These are phyloP conservation scores for Dione juno DNA, from an alignment of 2,888 invertebrate genomes.

Conservation along the genomic window DNA sequence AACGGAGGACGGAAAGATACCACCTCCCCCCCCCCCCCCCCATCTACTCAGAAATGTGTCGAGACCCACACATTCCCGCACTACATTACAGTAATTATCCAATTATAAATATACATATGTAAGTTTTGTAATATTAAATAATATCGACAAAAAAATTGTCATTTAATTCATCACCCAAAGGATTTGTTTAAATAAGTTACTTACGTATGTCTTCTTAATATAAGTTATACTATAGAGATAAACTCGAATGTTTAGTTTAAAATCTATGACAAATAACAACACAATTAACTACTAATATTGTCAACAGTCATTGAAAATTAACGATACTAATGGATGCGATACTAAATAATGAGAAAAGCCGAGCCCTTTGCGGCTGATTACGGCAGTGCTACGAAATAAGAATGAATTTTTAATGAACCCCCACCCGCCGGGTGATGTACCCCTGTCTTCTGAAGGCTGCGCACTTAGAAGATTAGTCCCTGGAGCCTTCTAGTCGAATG, in stretches of 20 bases:
- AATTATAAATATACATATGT: conserved; percentile 67
- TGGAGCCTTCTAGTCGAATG: conserved; percentile 68
- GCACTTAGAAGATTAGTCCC: conserved; percentile 83
- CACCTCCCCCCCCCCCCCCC: no score
- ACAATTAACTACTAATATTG: not conserved
- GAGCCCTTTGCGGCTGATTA: conserved; percentile 75
- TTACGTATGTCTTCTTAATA: no score
- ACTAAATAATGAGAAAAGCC: conserved; percentile 67
- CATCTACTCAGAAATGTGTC: conserved; percentile 71
- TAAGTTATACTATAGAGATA: no score
- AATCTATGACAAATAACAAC: not conserved
- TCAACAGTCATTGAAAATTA: conserved; percentile 39
- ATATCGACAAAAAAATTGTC: not conserved
- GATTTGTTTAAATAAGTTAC: not conserved
- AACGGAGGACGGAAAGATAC: conserved; percentile 46
- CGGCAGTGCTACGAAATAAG: conserved; percentile 76
- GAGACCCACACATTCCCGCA: conserved; percentile 69
- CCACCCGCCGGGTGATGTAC: conserved; percentile 53
- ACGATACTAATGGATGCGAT: conserved; percentile 47
- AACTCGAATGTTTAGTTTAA: not conserved
- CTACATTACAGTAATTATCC: conserved; percentile 81
- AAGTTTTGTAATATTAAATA: conserved; percentile 28
- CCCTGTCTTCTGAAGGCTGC: conserved; percentile 63
- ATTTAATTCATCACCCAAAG: not conserved
- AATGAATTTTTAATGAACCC: conserved; percentile 82